Base-by-base conservation (phyloP, 2,113 vertebrate genomes). In the Elephas maximus region DNA sequence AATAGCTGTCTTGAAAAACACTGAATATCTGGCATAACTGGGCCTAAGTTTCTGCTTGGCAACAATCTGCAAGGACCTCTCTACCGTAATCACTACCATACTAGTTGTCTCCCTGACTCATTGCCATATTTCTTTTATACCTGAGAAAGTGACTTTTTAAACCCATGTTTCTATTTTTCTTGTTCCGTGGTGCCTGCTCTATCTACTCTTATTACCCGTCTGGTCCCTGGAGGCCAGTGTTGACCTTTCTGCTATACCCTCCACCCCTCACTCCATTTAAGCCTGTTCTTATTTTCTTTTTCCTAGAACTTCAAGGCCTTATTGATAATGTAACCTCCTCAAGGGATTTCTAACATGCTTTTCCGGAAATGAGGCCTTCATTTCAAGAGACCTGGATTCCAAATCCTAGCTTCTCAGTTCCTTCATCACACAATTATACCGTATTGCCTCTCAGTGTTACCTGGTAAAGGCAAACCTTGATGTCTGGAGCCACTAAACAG, bases 101-200 rank as follows among this genome's bases (percentile, higher is more conserved):
- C 37, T 26, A 78, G 0, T n/a, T 84, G 33, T 80, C 30, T 92
- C n/a, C 69, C 41, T 71, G 1, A n/a, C 17, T 45, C 76, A 28
- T 53, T 65, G 53, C 51, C 53, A 62, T 78, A 74, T 51, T 69
- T 83, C 9, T 71, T 53, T 79, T 51, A 83, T 6, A 74, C 23
- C 85, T 94, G 48, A 90, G 37, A 88, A 91, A 93, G 26, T 87
- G 76, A 94, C 71, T 44, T 91, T 23, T 89, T 83, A 37, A 79
- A 76, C 45, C 37, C 51, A 37, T 53, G 33, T 83, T 84, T 91
- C 67, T 60, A 41, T 67, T 67, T 90, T 53, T 80, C 77, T 87
- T 95, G 83, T 4, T 94, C 24, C 30, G 45, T 74, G 69, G 24
- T 84, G n/a, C 48, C 62, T 63, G 33, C 14, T 53, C 15, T 78